phyloP scores from a whole-genome alignment of 2,797 vertebrate species.

The Danio tinwini region DNA sequence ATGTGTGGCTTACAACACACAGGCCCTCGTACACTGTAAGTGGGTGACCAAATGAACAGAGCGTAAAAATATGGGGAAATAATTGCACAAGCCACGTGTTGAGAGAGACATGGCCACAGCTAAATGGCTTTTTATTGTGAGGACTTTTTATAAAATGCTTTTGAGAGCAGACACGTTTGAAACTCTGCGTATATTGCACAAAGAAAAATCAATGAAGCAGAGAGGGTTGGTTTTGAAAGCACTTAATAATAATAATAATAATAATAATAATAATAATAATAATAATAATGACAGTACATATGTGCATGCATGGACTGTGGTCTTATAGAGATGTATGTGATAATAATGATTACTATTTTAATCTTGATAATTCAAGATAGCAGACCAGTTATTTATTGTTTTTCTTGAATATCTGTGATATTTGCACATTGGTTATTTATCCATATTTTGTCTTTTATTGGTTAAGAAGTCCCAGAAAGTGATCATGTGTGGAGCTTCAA shows the following conservation, averaged over 20 bases:
- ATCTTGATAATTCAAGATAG: no score
- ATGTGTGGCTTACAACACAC: conserved; percentile 1
- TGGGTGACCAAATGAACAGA: neutral
- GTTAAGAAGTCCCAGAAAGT: no score
- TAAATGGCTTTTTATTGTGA: conserved; percentile 52
- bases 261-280: no score
- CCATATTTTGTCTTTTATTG: no score
- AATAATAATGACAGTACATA: conserved; percentile 3
- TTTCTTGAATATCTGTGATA: no score
- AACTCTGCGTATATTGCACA: neutral
- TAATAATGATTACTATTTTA: no score
- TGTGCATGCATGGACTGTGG: neutral
- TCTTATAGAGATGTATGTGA: no score
- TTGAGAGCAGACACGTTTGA: conserved; percentile 17
- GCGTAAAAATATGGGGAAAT: conserved; percentile 41
- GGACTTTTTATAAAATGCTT: conserved; percentile 47
- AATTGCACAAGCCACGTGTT: conserved; percentile 44
- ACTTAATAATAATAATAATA: neutral
- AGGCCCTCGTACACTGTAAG: neutral
- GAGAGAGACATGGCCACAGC: conserved; percentile 40
- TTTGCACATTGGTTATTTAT: no score
- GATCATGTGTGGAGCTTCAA: no score
- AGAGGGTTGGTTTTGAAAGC: conserved; percentile 17
- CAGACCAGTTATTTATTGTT: no score
- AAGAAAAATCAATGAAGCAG: conserved; percentile 9